Evolutionary conservation across 1,140 invertebrate species (phyloP).

Genomic region (Tachypleus tridentatus): DNA sequence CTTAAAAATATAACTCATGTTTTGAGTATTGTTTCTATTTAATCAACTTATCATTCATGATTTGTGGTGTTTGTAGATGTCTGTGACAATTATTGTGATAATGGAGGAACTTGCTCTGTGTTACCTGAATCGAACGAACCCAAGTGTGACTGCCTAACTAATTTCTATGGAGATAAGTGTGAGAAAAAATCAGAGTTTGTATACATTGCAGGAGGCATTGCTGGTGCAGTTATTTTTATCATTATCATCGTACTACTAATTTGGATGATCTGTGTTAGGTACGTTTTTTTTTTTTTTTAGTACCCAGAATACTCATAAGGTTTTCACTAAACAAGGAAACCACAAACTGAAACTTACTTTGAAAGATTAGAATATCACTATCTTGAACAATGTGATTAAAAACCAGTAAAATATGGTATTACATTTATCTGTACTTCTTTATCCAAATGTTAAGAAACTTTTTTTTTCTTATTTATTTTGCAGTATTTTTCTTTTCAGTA

Average conservation of each 20-base stretch:
- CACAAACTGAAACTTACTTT: no score
- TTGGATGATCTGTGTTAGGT: constrained; percentile 94
- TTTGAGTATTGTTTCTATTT: no score
- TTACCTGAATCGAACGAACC: constrained; percentile 43
- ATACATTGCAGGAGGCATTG: constrained; percentile 85
- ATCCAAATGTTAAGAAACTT: no score
- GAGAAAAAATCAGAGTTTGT: constrained; percentile 85
- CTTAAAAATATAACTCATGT: neutral
- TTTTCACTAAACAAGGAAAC: neutral
- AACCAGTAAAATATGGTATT: no score
- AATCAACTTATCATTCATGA: neutral
- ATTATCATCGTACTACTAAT: constrained; percentile 83
- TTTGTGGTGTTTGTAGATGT: constrained; percentile 48
- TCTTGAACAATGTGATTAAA: no score
- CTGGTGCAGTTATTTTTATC: constrained; percentile 77
- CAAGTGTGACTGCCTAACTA: constrained; percentile 74
- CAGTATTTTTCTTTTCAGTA: no score
- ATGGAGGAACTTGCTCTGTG: constrained; percentile 77
- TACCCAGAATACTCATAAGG: neutral
- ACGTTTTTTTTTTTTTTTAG: constrained; percentile 20
- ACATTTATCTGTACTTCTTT: no score
- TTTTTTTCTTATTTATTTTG: no score
- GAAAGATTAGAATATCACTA: no score
- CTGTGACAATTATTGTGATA: constrained; percentile 76
- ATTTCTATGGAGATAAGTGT: constrained; percentile 82